Evolutionary conservation across 2,888 invertebrate genomes (phyloP), one percentile per base, ranked within the genome.

Genomic region (Drosophila limbata): DNA sequence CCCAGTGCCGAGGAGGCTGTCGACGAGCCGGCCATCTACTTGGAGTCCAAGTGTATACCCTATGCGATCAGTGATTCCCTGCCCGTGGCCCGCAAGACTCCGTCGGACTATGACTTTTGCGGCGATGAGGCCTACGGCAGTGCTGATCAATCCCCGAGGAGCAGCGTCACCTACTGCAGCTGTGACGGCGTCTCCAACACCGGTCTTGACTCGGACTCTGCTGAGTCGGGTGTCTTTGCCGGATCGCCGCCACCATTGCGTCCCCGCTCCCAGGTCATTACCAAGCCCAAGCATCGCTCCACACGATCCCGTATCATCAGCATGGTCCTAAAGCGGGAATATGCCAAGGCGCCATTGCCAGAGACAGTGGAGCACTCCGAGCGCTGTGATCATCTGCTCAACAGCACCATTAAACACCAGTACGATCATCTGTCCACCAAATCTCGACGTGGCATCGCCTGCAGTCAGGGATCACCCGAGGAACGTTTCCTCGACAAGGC

Each of bases 401-500:
- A 77, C 13, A 76, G 69, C 33, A 67, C 74, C 13, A 57, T 78
- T 5, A 61, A 50, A 6, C 67, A 70, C 9, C 69, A 73, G 1
- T 79, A 70, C 13, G 52, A 56, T 0, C 67, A 69, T 10, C 25
- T 79, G 52, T 1, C 67, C 0, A 52, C 19, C 15, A 79, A 75
- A 13, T 66, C 74, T n/a, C 73, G 69, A 5, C 63, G 61, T 13
- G 75, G 62, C 60, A 69, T 63, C n/a, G 78, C 70, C 45, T 65
- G 55, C 48, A 28, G 28, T 1, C 68, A 72, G 5, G 71, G 69
- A 0, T 73, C 85, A 0, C 33, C 77, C 1, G 84, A 90, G 25
- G 76, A 81, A 35, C 72, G 86, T 28, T 90, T 90, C 63, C 66
- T 91, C 9, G 79, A 89, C 67, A 91, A 88, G 52, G 91, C 91